Conservation (phyloP, 2,797 vertebrate species). For the Paguma larvata region DNA sequence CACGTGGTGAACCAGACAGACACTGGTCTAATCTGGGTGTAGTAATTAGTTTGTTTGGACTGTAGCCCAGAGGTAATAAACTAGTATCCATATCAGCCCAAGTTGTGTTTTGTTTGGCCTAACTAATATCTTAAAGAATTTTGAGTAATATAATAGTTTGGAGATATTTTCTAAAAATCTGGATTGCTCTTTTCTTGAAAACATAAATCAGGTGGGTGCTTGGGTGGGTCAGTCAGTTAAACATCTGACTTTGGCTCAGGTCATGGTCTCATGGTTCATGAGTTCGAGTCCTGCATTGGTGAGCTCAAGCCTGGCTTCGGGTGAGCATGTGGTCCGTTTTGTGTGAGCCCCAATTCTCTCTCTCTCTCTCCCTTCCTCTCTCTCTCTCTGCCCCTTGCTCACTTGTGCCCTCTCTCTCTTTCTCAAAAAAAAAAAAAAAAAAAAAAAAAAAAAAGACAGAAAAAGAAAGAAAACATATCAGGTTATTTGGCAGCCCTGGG, state of each 20-base stretch:
- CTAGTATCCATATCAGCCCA: neutral
- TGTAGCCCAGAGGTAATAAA: neutral
- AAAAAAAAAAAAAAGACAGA: no score
- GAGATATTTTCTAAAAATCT: neutral
- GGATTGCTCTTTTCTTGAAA: conserved; percentile 19
- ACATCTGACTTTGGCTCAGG: no score
- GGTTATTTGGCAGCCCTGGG: neutral
- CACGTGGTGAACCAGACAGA: neutral
- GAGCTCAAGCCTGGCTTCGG: no score
- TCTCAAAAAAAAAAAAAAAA: no score
- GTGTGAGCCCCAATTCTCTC: no score
- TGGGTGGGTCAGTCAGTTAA: no score
- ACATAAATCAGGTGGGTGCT: neutral
- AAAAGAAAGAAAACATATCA: neutral
- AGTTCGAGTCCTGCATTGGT: no score
- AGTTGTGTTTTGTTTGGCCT: conserved; percentile 2
- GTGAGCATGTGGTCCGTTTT: no score
- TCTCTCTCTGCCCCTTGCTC: no score
- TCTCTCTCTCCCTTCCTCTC: no score
- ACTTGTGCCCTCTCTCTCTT: no score
- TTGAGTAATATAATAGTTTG: conserved; percentile 21
- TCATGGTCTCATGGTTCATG: no score
- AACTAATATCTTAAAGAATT: conserved; percentile 16
- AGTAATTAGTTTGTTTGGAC: neutral
- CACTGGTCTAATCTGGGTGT: neutral